phyloP scores from a whole-genome alignment of 2,797 vertebrate genomes.

The Onychomys torridus region DNA sequence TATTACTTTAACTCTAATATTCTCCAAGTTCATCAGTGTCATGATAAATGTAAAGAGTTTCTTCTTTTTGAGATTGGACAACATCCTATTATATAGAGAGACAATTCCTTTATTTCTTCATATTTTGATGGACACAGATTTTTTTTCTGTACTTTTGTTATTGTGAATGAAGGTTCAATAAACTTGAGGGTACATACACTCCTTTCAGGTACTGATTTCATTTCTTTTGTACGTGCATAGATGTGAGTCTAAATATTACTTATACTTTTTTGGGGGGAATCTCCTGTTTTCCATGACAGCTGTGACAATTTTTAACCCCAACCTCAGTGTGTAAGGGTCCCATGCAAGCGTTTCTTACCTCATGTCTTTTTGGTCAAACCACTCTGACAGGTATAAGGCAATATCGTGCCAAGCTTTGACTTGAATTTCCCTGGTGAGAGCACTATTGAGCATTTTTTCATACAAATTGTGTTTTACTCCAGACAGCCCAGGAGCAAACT shows the following conservation, averaged over 20 bases:
- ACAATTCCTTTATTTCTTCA: not conserved
- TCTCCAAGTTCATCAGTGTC: not conserved
- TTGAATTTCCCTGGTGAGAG: not conserved
- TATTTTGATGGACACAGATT: not conserved
- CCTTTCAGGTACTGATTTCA: not conserved
- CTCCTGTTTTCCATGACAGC: not conserved
- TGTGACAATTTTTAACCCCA: not conserved
- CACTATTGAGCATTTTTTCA: not conserved
- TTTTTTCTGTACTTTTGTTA: not conserved
- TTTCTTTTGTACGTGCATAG: not conserved
- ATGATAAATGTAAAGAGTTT: not conserved
- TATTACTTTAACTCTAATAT: not conserved
- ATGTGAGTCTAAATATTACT: not conserved
- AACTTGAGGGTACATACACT: not conserved
- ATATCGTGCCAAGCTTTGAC: not conserved
- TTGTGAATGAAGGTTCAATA: not conserved
- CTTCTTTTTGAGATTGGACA: not conserved
- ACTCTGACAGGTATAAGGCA: not conserved
- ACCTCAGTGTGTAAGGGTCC: not conserved
- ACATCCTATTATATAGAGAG: not conserved
- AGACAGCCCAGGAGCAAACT: not conserved
- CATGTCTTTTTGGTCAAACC: not conserved
- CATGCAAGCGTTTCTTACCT: not conserved
- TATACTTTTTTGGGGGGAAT: not conserved
- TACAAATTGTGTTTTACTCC: not conserved